Percentiles rank a stretch among this genome's conserved stretches.
These are phyloP conservation scores for Holacanthus passer DNA, from an alignment of 2,113 vertebrate species.

Conservation along the genomic window DNA sequence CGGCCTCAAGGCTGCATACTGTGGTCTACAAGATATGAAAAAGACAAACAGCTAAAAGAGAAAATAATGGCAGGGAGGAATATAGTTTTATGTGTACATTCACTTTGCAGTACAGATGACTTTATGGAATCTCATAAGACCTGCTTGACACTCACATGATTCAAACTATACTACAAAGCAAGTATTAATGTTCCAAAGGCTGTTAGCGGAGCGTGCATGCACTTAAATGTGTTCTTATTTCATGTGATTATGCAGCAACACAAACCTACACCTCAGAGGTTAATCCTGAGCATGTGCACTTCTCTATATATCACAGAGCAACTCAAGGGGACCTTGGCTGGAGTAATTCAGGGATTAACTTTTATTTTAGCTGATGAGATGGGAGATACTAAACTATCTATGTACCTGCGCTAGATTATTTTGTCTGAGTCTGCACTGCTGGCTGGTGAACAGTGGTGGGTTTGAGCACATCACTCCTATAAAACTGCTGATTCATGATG, in stretches of 20 bases:
- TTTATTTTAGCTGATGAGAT: neutral
- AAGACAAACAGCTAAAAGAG: neutral
- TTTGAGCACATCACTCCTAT: too few species aligned
- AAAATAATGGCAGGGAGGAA: slow-evolving; percentile 9
- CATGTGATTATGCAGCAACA: neutral
- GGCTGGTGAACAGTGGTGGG: neutral
- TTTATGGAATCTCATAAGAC: neutral
- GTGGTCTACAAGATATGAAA: neutral
- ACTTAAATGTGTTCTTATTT: neutral
- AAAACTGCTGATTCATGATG: too few species aligned
- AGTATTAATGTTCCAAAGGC: neutral
- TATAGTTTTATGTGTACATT: slow-evolving; percentile 4
- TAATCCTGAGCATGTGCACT: neutral
- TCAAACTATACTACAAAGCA: neutral
- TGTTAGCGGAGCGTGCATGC: neutral
- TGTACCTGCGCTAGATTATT: neutral
- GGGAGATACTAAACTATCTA: neutral
- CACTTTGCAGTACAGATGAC: neutral
- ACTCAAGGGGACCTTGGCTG: neutral
- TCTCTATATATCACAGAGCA: neutral
- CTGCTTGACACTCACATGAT: neutral
- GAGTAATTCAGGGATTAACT: neutral
- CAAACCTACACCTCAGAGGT: neutral
- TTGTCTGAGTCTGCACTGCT: neutral
- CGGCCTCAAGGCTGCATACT: neutral